Conservation (phyloP, 2,113 vertebrate genomes). For the Cryptomyrus ogoouensis region DNA sequence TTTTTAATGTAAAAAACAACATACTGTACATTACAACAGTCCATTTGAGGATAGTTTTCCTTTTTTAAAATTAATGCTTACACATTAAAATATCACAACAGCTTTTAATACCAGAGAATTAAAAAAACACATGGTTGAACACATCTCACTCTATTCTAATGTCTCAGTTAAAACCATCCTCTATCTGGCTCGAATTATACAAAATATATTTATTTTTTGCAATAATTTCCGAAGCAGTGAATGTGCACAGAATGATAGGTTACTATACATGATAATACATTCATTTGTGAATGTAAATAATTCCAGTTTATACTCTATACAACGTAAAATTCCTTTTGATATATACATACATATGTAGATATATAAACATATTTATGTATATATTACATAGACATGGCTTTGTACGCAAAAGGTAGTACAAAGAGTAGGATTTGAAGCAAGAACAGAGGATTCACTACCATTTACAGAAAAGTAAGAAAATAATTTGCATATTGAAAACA, state of each 20-base stretch:
- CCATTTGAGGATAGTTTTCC: slow-evolving; percentile 43
- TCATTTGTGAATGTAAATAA: slow-evolving; percentile 40
- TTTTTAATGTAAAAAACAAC: slow-evolving; percentile 61
- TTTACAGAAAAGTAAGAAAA: slow-evolving; percentile 43
- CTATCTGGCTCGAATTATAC: slow-evolving; percentile 29
- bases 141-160: slow-evolving; percentile 39
- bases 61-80: slow-evolving; percentile 36
- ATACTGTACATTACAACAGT: slow-evolving; percentile 59
- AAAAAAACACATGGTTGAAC: slow-evolving; percentile 34
- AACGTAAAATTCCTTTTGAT: slow-evolving; percentile 26
- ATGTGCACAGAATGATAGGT: slow-evolving; percentile 41
- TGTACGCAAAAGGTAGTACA: slow-evolving; percentile 44
- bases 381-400: slow-evolving; percentile 35
- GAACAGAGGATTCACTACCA: slow-evolving; percentile 29
- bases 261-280: slow-evolving; percentile 48
- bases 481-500: slow-evolving; percentile 37
- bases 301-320: slow-evolving; percentile 39
- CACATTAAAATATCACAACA: slow-evolving; percentile 63
- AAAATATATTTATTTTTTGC: slow-evolving; percentile 34
- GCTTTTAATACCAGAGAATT: slow-evolving; percentile 52
- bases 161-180: not conserved
- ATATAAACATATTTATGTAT: slow-evolving; percentile 31
- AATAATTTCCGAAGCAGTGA: slow-evolving; percentile 39
- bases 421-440: slow-evolving; percentile 42
- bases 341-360: slow-evolving; percentile 36